Evolutionary conservation across 2,113 vertebrate genomes (phyloP), one percentile per base, ranked within the genome.

Genomic region (Nothoprocta pentlandii): DNA sequence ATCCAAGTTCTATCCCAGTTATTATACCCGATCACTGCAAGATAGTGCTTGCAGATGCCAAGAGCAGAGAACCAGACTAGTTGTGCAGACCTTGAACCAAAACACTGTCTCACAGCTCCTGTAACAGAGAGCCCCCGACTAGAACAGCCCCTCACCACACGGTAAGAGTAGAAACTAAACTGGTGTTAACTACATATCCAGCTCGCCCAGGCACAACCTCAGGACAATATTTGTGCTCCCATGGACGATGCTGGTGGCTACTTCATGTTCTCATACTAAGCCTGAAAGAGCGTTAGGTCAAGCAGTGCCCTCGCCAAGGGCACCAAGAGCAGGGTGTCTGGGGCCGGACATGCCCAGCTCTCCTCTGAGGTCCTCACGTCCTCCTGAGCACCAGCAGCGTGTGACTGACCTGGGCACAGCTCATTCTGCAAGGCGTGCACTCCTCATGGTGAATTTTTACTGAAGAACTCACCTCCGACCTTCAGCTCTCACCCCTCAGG

Each of bases 131-230:
- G 25, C 8, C 16, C 22, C 26, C 32, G 66, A 3, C 14, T 32
- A 46, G 47, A 69, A 67, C 61, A 64, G 61, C 59, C 0, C 2
- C 32, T 44, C 0, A 1, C 20, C 63, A 44, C 9, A 7, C 21
- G 46, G 44, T 20, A 66, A 46, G 26, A 56, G 26, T 42, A 91
- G 42, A 75, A 58, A 32, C 30, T 39, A 64, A 93, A 63, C 36
- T 12, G 36, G 23, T 39, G 16, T 83, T 63, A 41, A 59, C 11
- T 16, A 46, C 46, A n/a, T 23, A 53, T 56, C 66, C 51, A 13
- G 13, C 26, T 34, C 51, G 41, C 83, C 44, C 12, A 39, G 73
- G 34, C 34, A 32, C 39, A 56, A 16, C 5, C 4, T 23, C 34
- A n/a, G 71, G 17, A 59, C 53, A 47, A 44, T 4, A 12, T 54